Base-by-base conservation (phyloP, 2,888 invertebrate genomes). In the Eristalis tenax region DNA sequence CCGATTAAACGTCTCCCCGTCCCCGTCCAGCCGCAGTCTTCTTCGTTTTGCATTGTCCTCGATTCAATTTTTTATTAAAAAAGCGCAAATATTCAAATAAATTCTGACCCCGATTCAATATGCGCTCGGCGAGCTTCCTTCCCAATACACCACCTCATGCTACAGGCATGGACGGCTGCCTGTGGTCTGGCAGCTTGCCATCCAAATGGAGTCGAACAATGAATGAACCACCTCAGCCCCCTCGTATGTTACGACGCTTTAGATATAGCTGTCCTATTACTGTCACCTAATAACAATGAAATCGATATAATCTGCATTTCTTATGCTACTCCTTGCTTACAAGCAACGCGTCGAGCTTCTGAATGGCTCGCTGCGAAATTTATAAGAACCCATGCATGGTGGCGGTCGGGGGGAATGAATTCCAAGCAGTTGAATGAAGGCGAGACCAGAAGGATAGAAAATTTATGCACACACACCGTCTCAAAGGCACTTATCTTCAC, bases 241-340 rank as follows among this genome's bases (percentile, higher is more conserved):
- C 59, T 35, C 40, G 26, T 65, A 71, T 15, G 73, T 66, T 57
- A 63, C 32, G 32, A 13, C 74, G 57, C 69, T 65, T 38, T 59
- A 70, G 69, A 70, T 56, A 69, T 82, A 43, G 75, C 81, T 69
- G 81, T 82, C 81, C 75, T 68, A 82, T 82, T 82, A 82, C 81
- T 82, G 81, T 76, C 81, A 82, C 77, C 77, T 77, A 69, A 85
- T 74, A 74, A 74, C 73, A 81, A 77, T 77, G 63, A 81, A 81
- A 85, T 77, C 81, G 81, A 85, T 81, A 73, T 74, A 73, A 81
- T 85, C 77, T 77, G 65, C 70, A 77, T 59, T 84, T 75, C 75
- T 74, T 75, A 28, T 76, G 11, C 56, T 23, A 10, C 40, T 64
- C 40, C 40, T 35, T 28, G 74, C 50, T 56, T 57, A 74, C 50